phyloP scores from a whole-genome alignment of 2,888 invertebrate species.

The Limnephilus lunatus region DNA sequence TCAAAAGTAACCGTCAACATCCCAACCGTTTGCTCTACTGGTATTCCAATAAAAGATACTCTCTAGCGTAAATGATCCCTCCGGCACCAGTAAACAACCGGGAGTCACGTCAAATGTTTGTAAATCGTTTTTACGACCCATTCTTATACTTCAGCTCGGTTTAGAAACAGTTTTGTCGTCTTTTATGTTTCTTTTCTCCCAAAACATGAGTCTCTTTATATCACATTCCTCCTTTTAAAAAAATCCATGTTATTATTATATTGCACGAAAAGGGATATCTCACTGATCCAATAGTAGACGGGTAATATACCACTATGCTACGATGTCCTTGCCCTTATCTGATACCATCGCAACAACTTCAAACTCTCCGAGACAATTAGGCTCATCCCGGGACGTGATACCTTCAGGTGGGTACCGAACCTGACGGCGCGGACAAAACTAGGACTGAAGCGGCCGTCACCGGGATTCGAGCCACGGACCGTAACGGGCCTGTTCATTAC shows the following conservation, averaged over 20 bases:
- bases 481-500: constrained; percentile 53
- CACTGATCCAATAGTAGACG: background rate
- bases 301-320: background rate
- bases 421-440: background rate
- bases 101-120: no score
- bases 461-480: constrained; percentile 38
- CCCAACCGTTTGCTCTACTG: no score
- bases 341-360: background rate
- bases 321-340: background rate
- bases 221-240: no score
- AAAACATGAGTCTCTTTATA: no score
- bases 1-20: no score
- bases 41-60: no score
- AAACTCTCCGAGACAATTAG: background rate
- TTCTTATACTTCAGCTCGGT: no score
- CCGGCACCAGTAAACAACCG: no score
- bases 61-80: no score
- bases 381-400: background rate
- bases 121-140: no score
- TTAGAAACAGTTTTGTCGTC: no score
- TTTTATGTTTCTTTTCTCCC: no score
- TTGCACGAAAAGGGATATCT: background rate
- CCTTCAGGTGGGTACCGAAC: background rate
- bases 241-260: background rate
- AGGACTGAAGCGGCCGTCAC: background rate